phyloP scores from a whole-genome alignment of 37 sponge, comb jelly and placozoan species.

The Corticium candelabrum region DNA sequence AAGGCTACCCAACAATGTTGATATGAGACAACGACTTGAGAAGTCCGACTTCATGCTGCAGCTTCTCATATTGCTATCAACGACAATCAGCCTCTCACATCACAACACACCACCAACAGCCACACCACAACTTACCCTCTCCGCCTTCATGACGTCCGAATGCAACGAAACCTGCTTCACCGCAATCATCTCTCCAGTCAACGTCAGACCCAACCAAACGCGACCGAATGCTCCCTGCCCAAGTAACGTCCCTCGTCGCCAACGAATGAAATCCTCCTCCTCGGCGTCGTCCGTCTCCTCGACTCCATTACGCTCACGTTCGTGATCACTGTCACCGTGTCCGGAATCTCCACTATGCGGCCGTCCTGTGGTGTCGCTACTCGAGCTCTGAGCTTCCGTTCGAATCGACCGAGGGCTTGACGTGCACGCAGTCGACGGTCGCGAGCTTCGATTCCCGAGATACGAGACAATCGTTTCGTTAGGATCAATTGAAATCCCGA shows the following conservation, averaged over 20 bases:
- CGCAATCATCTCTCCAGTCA: constrained; percentile 68
- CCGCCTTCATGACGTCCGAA: constrained; percentile 35
- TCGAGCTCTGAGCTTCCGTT: not conserved
- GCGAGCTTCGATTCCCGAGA: not conserved
- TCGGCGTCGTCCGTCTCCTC: constrained; percentile 13
- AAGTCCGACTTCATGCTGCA: constrained; percentile 71
- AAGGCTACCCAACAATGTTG: constrained; percentile 47
- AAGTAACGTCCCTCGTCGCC: constrained; percentile 69
- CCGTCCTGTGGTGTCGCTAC: not conserved
- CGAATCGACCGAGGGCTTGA: not conserved
- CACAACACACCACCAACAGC: not conserved
- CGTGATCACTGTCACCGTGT: constrained; percentile 28
- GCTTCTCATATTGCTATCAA: constrained; percentile 71
- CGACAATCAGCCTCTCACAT: not conserved
- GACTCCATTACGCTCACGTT: not conserved
- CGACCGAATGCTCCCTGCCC: constrained; percentile 83
- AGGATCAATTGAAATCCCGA: too few species aligned
- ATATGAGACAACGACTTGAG: constrained; percentile 53
- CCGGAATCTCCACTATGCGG: constrained; percentile 17
- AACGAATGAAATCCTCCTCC: constrained; percentile 33
- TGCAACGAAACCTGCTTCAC: constrained; percentile 86
- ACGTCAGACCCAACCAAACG: constrained; percentile 65
- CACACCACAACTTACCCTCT: constrained; percentile 34
- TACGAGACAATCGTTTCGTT: not conserved
- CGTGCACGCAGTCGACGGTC: not conserved